Evolutionary conservation across 1,140 invertebrate species (phyloP).

Genomic region (Triops longicaudatus): DNA sequence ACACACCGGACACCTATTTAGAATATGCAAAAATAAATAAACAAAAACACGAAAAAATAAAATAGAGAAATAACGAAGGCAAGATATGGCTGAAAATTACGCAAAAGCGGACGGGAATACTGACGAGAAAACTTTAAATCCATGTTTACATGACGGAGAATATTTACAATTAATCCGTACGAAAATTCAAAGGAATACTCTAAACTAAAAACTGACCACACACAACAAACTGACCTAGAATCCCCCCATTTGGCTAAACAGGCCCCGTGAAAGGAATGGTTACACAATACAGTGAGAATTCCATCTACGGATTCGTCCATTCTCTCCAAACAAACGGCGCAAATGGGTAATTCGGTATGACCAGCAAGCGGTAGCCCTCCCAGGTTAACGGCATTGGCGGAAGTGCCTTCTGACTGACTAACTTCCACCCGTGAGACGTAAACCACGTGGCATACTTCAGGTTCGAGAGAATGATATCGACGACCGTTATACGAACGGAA

Average conservation of each 20-base stretch:
- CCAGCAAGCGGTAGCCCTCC: conserved; percentile 52
- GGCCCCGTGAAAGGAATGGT: conserved; percentile 93
- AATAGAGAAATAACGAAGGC: too few species aligned
- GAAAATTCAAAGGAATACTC: too few species aligned
- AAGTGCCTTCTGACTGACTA: conserved; percentile 47
- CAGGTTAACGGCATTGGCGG: conserved; percentile 35
- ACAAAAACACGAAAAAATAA: too few species aligned
- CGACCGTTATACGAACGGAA: conserved; percentile 86
- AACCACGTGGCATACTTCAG: conserved; percentile 82
- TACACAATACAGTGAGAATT: conserved; percentile 93
- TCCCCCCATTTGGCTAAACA: conserved; percentile 96
- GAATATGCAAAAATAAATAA: neutral
- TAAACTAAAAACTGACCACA: too few species aligned
- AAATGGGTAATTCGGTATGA: conserved; percentile 93
- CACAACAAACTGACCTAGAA: too few species aligned
- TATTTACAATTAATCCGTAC: too few species aligned
- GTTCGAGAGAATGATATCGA: conserved; percentile 86
- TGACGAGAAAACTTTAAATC: too few species aligned
- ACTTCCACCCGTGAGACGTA: conserved; percentile 91
- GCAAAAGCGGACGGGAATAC: too few species aligned
- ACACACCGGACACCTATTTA: conserved; percentile 52
- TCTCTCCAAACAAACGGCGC: conserved; percentile 91
- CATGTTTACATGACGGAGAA: too few species aligned
- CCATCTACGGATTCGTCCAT: conserved; percentile 98
- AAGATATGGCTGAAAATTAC: too few species aligned